phyloP scores from a whole-genome alignment of 2,888 invertebrate genomes.

The Orthosia incerta region DNA sequence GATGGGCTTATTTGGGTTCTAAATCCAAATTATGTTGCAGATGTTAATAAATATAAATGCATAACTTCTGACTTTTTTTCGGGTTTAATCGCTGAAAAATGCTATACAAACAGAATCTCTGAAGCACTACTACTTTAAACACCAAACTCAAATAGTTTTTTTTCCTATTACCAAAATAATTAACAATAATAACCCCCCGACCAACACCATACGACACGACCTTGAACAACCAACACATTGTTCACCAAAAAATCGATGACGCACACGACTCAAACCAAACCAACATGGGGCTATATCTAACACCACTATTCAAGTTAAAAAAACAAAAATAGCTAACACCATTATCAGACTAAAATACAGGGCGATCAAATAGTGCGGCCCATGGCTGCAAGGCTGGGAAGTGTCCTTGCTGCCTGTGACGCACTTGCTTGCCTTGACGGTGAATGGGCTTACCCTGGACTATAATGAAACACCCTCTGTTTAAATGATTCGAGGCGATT shows the following conservation, averaged over 20 bases:
- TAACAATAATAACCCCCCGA: not conserved
- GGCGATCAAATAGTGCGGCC: slow-evolving; percentile 76
- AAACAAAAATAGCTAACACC: slow-evolving; percentile 73
- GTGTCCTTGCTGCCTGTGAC: slow-evolving; percentile 80
- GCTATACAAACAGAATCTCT: not conserved
- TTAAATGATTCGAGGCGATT: slow-evolving; percentile 38
- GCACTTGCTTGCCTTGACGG: slow-evolving; percentile 79
- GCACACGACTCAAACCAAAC: slow-evolving; percentile 23
- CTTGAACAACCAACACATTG: slow-evolving; percentile 29
- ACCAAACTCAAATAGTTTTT: not conserved
- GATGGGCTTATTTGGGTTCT: not conserved
- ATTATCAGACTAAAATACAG: slow-evolving; percentile 76
- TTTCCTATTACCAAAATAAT: not conserved
- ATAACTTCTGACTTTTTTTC: not conserved
- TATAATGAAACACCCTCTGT: slow-evolving; percentile 64
- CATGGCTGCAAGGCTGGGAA: slow-evolving; percentile 57
- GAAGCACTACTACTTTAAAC: not conserved
- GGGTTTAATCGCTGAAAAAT: not conserved
- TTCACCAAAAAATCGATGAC: slow-evolving; percentile 47
- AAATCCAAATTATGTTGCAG: not conserved
- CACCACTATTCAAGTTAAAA: slow-evolving; percentile 62
- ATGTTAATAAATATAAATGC: not conserved
- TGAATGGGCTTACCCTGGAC: slow-evolving; percentile 72
- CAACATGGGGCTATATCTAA: slow-evolving; percentile 43
- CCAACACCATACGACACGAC: not conserved